These are phyloP conservation scores for Ailuropoda melanoleuca DNA, from an alignment of 2,113 vertebrate genomes.

Conservation along the genomic window DNA sequence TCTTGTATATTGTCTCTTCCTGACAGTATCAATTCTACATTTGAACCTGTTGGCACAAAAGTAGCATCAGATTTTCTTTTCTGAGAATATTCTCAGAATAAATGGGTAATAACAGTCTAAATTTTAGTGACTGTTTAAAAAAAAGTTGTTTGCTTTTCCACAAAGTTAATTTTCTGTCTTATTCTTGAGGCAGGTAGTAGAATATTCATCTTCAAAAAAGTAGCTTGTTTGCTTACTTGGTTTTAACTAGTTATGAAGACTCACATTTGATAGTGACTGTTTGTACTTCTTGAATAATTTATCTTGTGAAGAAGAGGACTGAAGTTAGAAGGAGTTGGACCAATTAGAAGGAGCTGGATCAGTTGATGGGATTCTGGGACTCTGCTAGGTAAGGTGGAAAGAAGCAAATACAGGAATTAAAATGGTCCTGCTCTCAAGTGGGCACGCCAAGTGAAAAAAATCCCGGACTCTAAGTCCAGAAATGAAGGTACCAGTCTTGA, in stretches of 20 bases:
- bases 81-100: slow-evolving; percentile 37
- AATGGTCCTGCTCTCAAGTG: background rate
- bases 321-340: background rate
- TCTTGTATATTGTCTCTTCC: slow-evolving; percentile 68
- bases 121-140: slow-evolving; percentile 33
- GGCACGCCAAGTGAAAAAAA: background rate
- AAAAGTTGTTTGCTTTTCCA: background rate
- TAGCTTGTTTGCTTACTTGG: background rate
- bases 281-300: background rate
- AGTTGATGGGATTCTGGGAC: background rate
- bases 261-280: background rate
- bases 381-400: background rate
- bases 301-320: background rate
- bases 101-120: slow-evolving; percentile 23
- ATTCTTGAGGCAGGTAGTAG: background rate
- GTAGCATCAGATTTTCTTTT: slow-evolving; percentile 21
- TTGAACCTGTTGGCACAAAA: slow-evolving; percentile 68
- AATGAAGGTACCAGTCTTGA: background rate
- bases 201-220: background rate
- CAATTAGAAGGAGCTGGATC: background rate
- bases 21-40: slow-evolving; percentile 50
- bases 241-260: background rate
- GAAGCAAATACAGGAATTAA: background rate
- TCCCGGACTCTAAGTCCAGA: background rate
- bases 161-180: slow-evolving; percentile 18